phyloP scores from a whole-genome alignment of 92 coral and sea anemone genomes.

The Palythoa grandiflora region DNA sequence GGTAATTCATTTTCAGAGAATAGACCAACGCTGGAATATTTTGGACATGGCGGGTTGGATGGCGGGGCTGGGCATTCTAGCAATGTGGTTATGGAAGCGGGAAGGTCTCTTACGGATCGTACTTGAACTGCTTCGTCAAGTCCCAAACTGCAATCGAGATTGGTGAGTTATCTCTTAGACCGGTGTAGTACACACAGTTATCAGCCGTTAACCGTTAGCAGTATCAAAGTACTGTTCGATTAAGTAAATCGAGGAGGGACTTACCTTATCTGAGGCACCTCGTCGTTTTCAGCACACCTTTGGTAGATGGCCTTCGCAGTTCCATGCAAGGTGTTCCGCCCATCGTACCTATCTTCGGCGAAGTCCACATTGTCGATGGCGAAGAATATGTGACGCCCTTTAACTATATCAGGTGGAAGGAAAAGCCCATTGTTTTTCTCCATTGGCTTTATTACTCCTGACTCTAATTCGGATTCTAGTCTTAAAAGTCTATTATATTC shows the following conservation, averaged over 20 bases:
- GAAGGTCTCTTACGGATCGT: conserved; percentile 51
- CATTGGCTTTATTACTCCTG: conserved; percentile 55
- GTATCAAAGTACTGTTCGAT: neutral
- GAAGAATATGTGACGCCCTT: conserved; percentile 64
- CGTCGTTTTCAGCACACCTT: conserved; percentile 32
- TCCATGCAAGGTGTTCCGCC: conserved; percentile 65
- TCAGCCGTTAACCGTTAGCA: conserved; percentile 4
- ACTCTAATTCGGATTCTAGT: conserved; percentile 54
- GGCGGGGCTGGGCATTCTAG: conserved; percentile 63
- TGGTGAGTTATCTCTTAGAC: conserved; percentile 2
- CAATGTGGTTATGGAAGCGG: conserved; percentile 41
- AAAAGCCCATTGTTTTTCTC: conserved; percentile 66
- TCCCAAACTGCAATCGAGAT: conserved; percentile 39
- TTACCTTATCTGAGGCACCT: conserved; percentile 31
- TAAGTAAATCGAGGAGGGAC: neutral
- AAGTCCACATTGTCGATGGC: conserved; percentile 52
- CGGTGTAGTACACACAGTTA: neutral
- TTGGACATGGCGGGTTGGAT: conserved; percentile 57
- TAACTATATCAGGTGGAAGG: conserved; percentile 66
- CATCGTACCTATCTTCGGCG: conserved; percentile 69
- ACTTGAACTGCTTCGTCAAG: conserved; percentile 24
- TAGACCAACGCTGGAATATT: conserved; percentile 45
- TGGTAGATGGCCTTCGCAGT: conserved; percentile 77
- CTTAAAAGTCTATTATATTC: conserved; percentile 59
- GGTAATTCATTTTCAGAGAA: conserved; percentile 45